A percentile compares a stretch with the other conserved stretches of the same genome.
Evolutionary conservation across 2,888 invertebrate genomes (phyloP).

Genomic region (Microctonus brassicae): DNA sequence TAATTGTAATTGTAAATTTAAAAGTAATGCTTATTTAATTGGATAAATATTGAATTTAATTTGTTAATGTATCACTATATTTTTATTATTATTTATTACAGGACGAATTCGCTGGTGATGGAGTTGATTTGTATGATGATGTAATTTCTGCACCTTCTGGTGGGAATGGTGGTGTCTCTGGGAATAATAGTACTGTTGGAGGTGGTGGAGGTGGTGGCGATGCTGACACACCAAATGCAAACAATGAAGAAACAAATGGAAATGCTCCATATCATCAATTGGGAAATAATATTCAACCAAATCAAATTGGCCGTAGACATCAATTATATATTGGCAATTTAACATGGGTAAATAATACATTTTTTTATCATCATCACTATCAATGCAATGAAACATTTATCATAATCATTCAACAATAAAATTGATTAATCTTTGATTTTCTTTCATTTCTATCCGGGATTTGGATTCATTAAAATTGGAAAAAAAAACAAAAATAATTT

Average conservation of each 20-base stretch:
- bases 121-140: slow-evolving; percentile 95
- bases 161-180: slow-evolving; percentile 64
- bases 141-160: slow-evolving; percentile 86
- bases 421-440: too few species aligned
- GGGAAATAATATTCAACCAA: slow-evolving; percentile 79
- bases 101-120: slow-evolving; percentile 88
- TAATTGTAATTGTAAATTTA: too few species aligned
- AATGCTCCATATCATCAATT: slow-evolving; percentile 79
- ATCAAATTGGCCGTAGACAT: slow-evolving; percentile 82
- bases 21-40: too few species aligned
- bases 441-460: too few species aligned
- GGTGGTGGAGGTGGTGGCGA: slow-evolving; percentile 70
- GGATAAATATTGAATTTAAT: not conserved
- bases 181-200: slow-evolving; percentile 57
- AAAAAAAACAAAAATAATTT: too few species aligned
- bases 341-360: slow-evolving; percentile 96
- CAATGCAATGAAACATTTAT: too few species aligned
- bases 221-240: slow-evolving; percentile 74
- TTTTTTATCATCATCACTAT: slow-evolving; percentile 65
- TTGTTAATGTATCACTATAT: not conserved
- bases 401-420: too few species aligned
- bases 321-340: slow-evolving; percentile 98
- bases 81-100: slow-evolving; percentile 62
- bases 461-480: too few species aligned
- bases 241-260: slow-evolving; percentile 80